Base-by-base conservation (phyloP, 2,797 vertebrate species). In the Sebastes steindachneri region DNA sequence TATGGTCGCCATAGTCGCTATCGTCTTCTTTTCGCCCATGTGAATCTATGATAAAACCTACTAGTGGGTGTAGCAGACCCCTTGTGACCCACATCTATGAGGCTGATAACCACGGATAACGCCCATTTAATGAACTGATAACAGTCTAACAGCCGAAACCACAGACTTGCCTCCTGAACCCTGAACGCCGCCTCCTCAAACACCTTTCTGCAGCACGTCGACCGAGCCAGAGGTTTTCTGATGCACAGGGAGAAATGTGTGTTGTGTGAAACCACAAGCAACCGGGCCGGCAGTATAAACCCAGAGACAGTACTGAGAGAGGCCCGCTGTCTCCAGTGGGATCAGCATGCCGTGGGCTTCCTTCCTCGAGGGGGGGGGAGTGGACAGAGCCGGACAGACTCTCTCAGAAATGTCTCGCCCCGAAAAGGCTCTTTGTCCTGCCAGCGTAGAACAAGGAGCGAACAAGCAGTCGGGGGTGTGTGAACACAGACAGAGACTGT, bases 371-470 rank as follows among this genome's bases (percentile, higher is more conserved):
- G 58, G 28, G 12, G 19, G 19, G 12, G 7, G 28, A 28, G 59
- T 6, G 55, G 71, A 92, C 85, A 73, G 73, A 83, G 79, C 73
- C 37, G 63, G 80, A 87, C 85, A 82, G 79, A 79, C 87, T 82
- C 84, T 88, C 86, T 89, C 89, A 90, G 86, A 93, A 89, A 93
- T 93, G 90, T 88, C 90, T 86, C 68, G 1, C 57, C 68, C 25
- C 69, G 75, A 84, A 81, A 85, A 85, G 89, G 9, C 83, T 88
- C 89, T 92, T 94, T 95, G 93, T 96, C 81, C 81, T 11, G 74
- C 78, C 90, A 87, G 84, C 28, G 7, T 79, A 85, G 80, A 87
- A 90, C 90, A 92, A 88, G 86, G 77, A 90, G 85, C 53, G 12
- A 87, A 91, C 86, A 89, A 90, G 88, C 89, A 60, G 84, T 82